Evolutionary conservation across 2,113 vertebrate genomes (phyloP).

Genomic region (Mobula birostris): DNA sequence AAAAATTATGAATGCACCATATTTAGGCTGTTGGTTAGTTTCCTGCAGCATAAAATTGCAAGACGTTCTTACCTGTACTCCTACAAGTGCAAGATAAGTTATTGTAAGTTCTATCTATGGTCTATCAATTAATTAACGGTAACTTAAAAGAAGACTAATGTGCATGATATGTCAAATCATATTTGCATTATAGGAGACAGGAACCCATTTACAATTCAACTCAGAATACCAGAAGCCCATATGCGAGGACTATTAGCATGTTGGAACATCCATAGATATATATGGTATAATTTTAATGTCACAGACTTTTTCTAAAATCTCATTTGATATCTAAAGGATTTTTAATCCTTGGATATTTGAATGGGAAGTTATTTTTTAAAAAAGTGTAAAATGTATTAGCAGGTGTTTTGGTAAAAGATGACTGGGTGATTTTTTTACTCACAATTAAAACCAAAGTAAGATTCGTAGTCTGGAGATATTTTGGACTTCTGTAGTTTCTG

Average conservation of each 20-base stretch:
- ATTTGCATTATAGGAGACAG: neutral
- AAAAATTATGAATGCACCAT: neutral
- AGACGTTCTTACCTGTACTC: neutral
- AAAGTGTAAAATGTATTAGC: neutral
- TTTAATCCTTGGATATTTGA: neutral
- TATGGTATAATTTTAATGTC: neutral
- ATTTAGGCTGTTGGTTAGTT: slow-evolving; percentile 5
- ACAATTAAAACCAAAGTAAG: slow-evolving; percentile 20
- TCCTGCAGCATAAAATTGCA: neutral
- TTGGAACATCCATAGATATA: neutral
- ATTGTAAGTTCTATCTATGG: neutral
- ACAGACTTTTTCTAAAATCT: neutral
- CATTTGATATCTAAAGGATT: neutral
- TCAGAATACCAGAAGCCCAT: neutral
- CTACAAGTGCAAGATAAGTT: neutral
- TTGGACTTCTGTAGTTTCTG: neutral
- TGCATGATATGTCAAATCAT: neutral
- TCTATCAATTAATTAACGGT: neutral
- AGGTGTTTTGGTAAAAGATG: neutral
- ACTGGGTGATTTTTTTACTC: neutral
- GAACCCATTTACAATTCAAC: neutral
- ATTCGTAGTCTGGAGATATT: neutral
- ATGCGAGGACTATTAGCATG: neutral
- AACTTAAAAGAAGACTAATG: neutral
- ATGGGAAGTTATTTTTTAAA: neutral